Evolutionary conservation across 1,140 invertebrate species (phyloP).

Genomic region (Heliconius nattereri): DNA sequence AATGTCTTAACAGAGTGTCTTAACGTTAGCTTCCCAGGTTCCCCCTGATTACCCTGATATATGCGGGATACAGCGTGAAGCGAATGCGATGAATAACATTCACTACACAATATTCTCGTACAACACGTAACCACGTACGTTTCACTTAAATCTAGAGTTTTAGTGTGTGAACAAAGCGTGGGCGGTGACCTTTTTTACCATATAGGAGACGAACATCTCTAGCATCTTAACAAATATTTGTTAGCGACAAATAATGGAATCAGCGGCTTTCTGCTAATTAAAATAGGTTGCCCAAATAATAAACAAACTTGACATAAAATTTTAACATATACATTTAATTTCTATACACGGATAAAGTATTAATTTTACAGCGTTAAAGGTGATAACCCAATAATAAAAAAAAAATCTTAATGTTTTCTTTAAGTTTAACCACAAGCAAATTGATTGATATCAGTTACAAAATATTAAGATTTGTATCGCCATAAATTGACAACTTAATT

Average conservation of each 20-base stretch:
- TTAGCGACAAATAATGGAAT: background rate
- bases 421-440: constrained; percentile 11
- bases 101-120: background rate
- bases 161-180: background rate
- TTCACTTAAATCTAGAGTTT: constrained; percentile 10
- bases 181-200: background rate
- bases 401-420: background rate
- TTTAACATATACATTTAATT: background rate
- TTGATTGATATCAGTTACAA: constrained; percentile 20
- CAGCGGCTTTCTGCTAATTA: background rate
- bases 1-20: too few species aligned
- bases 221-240: constrained; percentile 3
- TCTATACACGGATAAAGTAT: background rate
- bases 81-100: too few species aligned
- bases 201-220: background rate
- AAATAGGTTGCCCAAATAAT: background rate
- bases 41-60: too few species aligned
- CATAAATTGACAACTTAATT: constrained; percentile 20
- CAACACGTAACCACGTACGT: background rate
- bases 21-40: too few species aligned
- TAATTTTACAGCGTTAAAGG: background rate
- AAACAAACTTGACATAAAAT: background rate
- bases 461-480: constrained; percentile 21
- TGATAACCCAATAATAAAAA: background rate
- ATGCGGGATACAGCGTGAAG: too few species aligned